A percentile compares a stretch with the other conserved stretches of the same genome.
Evolutionary conservation across 2,797 vertebrate species (phyloP).

Genomic region (Taeniopygia guttata): DNA sequence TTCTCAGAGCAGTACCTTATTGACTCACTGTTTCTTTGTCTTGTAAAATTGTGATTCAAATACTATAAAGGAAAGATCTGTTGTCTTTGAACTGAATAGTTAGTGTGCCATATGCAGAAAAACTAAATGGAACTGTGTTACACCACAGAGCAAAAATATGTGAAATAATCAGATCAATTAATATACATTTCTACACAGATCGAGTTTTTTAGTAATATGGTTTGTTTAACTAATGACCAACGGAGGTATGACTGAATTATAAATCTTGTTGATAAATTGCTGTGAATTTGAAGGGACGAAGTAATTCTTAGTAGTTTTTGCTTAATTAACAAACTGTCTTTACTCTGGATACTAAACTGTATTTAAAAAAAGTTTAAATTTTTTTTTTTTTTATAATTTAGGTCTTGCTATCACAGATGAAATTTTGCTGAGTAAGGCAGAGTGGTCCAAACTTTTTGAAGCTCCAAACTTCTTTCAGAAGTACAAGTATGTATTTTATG

Average conservation of each 20-base stretch:
- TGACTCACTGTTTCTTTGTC: background rate
- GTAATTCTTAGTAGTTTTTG: background rate
- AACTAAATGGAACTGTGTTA: background rate
- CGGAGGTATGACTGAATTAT: background rate
- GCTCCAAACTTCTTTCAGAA: conserved; percentile 93
- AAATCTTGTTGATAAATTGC: background rate
- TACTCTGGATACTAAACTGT: background rate
- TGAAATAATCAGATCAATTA: background rate
- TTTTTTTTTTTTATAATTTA: conserved; percentile 76
- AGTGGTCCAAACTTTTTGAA: conserved; percentile 95
- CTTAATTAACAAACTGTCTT: conserved; percentile 6
- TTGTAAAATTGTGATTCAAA: background rate
- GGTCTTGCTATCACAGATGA: conserved; percentile 89
- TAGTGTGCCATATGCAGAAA: background rate
- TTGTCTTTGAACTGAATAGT: background rate
- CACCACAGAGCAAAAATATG: background rate
- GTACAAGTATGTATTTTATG: conserved; percentile 95
- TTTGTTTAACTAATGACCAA: background rate
- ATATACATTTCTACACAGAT: background rate
- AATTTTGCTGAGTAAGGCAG: conserved; percentile 89
- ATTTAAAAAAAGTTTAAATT: conserved; percentile 54
- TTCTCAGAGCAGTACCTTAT: background rate
- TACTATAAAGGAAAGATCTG: background rate
- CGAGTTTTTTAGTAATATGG: background rate
- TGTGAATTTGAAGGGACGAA: background rate